Base-by-base conservation (phyloP, 2,888 invertebrate species). In the Sericinus montela region DNA sequence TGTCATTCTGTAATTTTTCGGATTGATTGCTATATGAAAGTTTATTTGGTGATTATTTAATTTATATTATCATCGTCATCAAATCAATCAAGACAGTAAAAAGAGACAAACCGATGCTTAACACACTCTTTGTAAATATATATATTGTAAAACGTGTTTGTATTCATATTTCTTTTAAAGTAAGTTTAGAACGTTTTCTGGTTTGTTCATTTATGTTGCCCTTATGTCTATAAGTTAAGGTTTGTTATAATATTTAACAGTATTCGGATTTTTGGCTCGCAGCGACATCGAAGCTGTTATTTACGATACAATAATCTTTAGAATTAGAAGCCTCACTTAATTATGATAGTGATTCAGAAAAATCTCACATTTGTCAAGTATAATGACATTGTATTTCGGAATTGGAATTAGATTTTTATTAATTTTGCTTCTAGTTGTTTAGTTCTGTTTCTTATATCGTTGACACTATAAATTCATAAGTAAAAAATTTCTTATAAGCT, bases 321-420 rank as follows among this genome's bases (percentile, higher is more conserved):
- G 49, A 45, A 52, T 55, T 54, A 60, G 50, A 56, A 49, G 57
- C 52, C 45, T 51, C 55, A 51, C 51, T 52, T 51, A 39, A 48
- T 48, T 54, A 57, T 60, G 62, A 58, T 59, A 58, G 56, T 62
- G 59, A 55, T 57, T 57, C 29, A 43, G 53, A 53, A 52, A 62
- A 59, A 58, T 65, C 63, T 60, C 65, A 65, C 67, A 63, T 68
- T 61, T 62, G 62, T 64, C 64, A 62, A 54, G 48, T 53, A 57
- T 62, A 60, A 62, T 48, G 53, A 56, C 55, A 37, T 43, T 40
- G 41, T 47, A 53, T 62, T 63, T 65, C 65, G 63, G 60, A 62
- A 54, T 51, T 46, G 51, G 45, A 58, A 56, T 36, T 34, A 41
- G 48, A 36, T 42, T 35, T n/a, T n/a, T n/a, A n/a, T n/a, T n/a